Conservation (phyloP, 2,113 vertebrate genomes). For the Procapra przewalskii region DNA sequence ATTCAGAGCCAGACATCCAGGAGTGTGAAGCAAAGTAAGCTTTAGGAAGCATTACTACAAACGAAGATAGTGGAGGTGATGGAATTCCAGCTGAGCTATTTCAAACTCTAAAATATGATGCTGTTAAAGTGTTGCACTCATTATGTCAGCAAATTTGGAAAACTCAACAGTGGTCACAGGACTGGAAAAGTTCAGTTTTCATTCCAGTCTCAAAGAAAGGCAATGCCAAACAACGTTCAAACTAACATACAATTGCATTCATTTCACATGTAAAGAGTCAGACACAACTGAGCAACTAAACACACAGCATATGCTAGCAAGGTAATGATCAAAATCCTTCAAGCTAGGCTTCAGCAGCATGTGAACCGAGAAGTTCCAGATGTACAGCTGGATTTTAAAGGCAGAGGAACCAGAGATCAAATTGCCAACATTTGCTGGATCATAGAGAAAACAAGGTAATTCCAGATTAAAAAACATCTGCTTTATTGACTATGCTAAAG, state of each 20-base stretch:
- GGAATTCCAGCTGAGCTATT: background rate
- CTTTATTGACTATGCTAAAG: background rate
- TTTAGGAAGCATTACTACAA: background rate
- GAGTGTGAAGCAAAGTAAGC: background rate
- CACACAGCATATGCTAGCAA: background rate
- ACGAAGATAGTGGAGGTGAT: background rate
- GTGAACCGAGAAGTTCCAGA: background rate
- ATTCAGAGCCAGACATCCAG: background rate
- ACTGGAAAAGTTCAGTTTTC: background rate
- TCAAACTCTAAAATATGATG: background rate
- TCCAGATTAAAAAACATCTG: background rate
- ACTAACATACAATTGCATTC: background rate
- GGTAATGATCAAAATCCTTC: background rate
- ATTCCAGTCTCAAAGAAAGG: background rate
- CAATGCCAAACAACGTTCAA: background rate
- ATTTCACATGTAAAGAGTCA: background rate
- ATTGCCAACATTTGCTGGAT: background rate
- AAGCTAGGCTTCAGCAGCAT: background rate
- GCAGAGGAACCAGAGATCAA: background rate
- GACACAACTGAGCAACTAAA: background rate
- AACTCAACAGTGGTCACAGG: background rate
- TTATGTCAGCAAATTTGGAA: background rate
- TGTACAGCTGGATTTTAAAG: background rate
- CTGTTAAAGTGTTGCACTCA: background rate
- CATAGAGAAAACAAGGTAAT: background rate